Evolutionary conservation across 2,113 vertebrate species (phyloP).

Genomic region (Neomonachus schauinslandi): DNA sequence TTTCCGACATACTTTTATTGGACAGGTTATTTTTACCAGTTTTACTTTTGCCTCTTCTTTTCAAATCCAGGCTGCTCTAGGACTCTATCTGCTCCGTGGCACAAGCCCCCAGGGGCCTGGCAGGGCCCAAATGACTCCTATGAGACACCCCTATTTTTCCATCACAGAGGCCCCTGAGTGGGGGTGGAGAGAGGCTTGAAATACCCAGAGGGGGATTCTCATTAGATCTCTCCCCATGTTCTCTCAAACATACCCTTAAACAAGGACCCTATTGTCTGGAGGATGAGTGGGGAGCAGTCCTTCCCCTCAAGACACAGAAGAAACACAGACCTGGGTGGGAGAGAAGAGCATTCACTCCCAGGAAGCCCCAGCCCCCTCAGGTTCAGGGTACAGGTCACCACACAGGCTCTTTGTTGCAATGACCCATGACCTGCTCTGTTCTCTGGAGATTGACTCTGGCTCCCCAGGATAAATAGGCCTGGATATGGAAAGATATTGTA

Average conservation of each 20-base stretch:
- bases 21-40: neutral
- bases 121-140: neutral
- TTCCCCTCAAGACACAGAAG: neutral
- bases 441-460: neutral
- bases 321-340: neutral
- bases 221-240: neutral
- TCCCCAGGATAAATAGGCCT: neutral
- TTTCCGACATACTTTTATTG: neutral
- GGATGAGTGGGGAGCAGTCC: neutral
- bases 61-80: neutral
- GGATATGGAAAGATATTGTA: neutral
- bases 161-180: neutral
- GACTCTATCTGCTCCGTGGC: too few relatives aligned
- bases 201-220: neutral
- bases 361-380: neutral
- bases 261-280: neutral
- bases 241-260: neutral
- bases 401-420: neutral
- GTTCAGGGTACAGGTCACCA: neutral
- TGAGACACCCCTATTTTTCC: neutral
- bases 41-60: neutral
- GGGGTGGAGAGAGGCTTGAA: neutral
- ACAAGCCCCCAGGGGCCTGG: neutral
- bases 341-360: neutral
- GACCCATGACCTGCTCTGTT: too few relatives aligned